Conservation (phyloP, 2,797 vertebrate species). For the Enteromius trimaculatus region DNA sequence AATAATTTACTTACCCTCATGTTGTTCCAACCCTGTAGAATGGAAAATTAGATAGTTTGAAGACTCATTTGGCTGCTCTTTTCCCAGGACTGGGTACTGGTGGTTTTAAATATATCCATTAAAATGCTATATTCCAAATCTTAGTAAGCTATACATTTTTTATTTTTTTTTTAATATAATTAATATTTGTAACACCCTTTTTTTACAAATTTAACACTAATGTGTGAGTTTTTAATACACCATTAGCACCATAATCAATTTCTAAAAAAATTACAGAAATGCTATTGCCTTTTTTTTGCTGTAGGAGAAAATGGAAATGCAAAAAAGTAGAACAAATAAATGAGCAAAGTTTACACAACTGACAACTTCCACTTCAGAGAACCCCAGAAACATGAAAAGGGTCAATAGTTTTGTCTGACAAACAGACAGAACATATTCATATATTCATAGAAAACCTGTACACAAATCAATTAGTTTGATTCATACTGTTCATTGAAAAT, state of each 20-base stretch:
- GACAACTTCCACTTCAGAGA: background rate
- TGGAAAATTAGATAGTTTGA: background rate
- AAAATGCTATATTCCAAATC: background rate
- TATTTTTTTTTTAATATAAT: too few species aligned
- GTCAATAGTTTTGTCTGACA: background rate
- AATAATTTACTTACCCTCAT: background rate
- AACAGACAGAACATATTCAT: background rate
- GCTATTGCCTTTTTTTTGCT: background rate
- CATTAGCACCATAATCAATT: background rate
- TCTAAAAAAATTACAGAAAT: background rate
- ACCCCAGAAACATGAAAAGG: background rate
- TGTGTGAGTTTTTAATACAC: background rate
- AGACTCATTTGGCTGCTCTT: background rate
- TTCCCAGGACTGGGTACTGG: background rate
- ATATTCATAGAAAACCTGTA: background rate
- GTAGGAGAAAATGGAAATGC: too few species aligned
- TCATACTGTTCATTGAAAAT: background rate
- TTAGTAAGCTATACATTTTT: background rate
- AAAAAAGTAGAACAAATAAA: too few species aligned
- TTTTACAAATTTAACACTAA: background rate
- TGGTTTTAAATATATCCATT: background rate
- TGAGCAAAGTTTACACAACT: background rate
- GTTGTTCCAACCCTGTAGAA: background rate
- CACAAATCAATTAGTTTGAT: background rate
- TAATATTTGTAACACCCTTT: background rate